Evolutionary conservation across 2,888 invertebrate genomes (phyloP).

Genomic region (Druceiella hillmani): DNA sequence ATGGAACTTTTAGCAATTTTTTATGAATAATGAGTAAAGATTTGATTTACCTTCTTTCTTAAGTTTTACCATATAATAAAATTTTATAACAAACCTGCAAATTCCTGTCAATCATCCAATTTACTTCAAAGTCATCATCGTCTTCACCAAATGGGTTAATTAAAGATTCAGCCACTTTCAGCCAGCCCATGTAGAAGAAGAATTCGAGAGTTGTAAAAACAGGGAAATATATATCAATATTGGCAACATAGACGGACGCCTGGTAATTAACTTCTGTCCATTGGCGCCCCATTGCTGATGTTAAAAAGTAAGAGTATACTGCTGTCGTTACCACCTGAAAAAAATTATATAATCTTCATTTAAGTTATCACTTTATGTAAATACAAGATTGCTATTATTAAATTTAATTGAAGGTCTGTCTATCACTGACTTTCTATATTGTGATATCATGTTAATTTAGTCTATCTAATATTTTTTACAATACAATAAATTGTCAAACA

Average conservation of each 20-base stretch:
- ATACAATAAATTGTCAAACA: neutral
- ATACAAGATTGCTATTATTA: neutral
- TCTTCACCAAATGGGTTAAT: slow-evolving; percentile 92
- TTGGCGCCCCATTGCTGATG: slow-evolving; percentile 84
- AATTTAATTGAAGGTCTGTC: neutral
- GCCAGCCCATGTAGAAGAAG: slow-evolving; percentile 86
- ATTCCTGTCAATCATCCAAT: slow-evolving; percentile 91
- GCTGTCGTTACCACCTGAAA: slow-evolving; percentile 80
- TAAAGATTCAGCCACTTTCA: slow-evolving; percentile 85
- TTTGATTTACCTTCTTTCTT: slow-evolving; percentile 5
- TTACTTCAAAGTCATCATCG: slow-evolving; percentile 88
- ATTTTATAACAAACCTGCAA: slow-evolving; percentile 55
- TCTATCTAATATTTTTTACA: neutral
- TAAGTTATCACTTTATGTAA: slow-evolving; percentile 1
- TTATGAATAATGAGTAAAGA: slow-evolving; percentile 1
- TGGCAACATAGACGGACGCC: slow-evolving; percentile 42
- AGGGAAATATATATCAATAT: slow-evolving; percentile 83
- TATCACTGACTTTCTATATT: neutral
- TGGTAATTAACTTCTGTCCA: slow-evolving; percentile 62
- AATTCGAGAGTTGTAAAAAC: slow-evolving; percentile 86
- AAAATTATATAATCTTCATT: too few species aligned
- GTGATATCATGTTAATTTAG: neutral
- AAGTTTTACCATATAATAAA: neutral
- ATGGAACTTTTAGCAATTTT: slow-evolving; percentile 7
- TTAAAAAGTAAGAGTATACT: slow-evolving; percentile 87